Base-by-base conservation (phyloP, 2,797 vertebrate species). In the Lacerta agilis region DNA sequence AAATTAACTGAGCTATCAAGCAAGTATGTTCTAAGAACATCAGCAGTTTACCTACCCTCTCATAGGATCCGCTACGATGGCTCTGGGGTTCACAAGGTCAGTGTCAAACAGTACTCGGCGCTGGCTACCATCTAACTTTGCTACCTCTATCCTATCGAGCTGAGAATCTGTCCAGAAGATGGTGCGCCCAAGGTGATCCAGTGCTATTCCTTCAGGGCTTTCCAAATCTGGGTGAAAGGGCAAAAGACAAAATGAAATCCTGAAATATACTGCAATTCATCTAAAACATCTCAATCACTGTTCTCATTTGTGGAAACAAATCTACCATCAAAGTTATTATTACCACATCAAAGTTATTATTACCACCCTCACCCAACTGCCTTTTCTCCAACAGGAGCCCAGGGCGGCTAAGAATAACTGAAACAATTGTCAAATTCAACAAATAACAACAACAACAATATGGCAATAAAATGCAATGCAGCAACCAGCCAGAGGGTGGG, bases 111-210 rank as follows among this genome's bases (percentile, higher is more conserved):
- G 97, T 89, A 99, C 96, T 10, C 97, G 97, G 33, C 98, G 97
- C 94, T 98, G 97, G 10, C 96, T 96, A 8, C 98, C 98, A 0
- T 99, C 98, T 94, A 99, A 91, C 79, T 96, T 97, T 0, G 98
- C 97, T 79, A 98, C 98, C 94, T 99, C 98, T 49, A 99, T 99
- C 82, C 92, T 96, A 80, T 99, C 98, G 92, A 96, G 96, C 2
- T 97, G 94, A 82, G 98, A 99, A 93, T 99, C 98, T 0, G 98
- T 99, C 98, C 98, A 99, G 97, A 98, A 99, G 93, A 99, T 93
- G 18, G 97, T 98, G 77, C 98, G 97, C 72, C 98, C 97, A 8
- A 98, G 93, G 87, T 98, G 97, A 95, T 99, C 98, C 3, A 99
- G 92, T 33, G 98, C 96, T 76, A 99, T 97, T 10, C 98, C 98